Evolutionary conservation across 2,888 invertebrate genomes (phyloP), one percentile per base, ranked within the genome.

Genomic region (Aspidiotus destructor): DNA sequence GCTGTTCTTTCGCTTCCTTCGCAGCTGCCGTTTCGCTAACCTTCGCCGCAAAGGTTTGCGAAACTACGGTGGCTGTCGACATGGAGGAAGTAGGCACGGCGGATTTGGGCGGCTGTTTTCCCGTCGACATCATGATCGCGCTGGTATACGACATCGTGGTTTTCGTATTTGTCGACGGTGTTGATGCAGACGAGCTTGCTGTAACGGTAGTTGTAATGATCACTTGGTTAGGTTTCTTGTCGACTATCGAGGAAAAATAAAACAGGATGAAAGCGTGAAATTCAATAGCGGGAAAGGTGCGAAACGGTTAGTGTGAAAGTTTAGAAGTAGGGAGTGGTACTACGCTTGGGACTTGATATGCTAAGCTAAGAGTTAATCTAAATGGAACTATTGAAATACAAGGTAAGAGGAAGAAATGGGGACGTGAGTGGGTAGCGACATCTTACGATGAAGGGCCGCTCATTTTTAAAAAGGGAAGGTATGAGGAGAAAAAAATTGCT

Each of bases 21-120:
- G 28, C 28, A 75, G 74, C 64, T 75, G 55, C 75, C 71, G 76
- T 42, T 41, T 69, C 62, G 61, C 61, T 61, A 69, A 87, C 80
- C 77, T 87, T 88, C 69, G 87, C 87, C 16, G 87, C 87, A 78
- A 87, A 87, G 1, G 87, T 86, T 85, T 85, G 69, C 69, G 62
- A 54, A 16, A 62, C 69, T 2, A 69, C 69, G n/a, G 62, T 62
- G 10, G 62, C 41, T 17, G 69, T 62, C 55, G 71, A 63, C 8
- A 55, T 57, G 40, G 70, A 41, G 17, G 68, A 67, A 55, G 62
- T 61, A 15, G 70, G 57, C 40, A 54, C 63, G 17, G 70, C 68
- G 58, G 61, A 69, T 64, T 68, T 68, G 80, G 16, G 81, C 80
- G 54, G 75, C 72, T 70, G 80, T 61, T 73, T 73, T 70, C 52